phyloP scores from a whole-genome alignment of 1,140 invertebrate species.

The Brachionus calyciflorus region DNA sequence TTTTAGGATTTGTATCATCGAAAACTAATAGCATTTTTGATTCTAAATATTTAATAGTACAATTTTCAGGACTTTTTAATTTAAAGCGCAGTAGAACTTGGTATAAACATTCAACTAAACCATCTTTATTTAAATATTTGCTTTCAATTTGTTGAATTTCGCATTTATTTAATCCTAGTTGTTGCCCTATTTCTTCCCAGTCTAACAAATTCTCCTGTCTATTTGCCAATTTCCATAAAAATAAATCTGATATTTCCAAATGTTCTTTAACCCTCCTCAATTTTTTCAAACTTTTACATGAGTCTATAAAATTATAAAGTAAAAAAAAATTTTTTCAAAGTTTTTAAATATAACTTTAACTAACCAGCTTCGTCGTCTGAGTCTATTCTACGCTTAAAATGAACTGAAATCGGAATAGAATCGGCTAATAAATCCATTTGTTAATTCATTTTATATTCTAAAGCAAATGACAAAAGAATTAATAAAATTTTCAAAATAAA shows the following conservation, averaged over 20 bases:
- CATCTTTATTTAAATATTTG: slow-evolving; percentile 19
- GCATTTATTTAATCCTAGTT: not conserved
- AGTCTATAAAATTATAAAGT: not conserved
- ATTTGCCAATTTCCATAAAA: slow-evolving; percentile 1
- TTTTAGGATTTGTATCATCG: not conserved
- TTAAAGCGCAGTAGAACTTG: slow-evolving; percentile 10
- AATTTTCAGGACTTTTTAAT: not conserved
- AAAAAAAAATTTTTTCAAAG: not conserved
- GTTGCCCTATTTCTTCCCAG: not conserved
- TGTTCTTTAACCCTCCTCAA: not conserved
- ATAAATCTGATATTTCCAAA: not conserved
- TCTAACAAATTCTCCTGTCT: slow-evolving; percentile 6
- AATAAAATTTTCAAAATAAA: not conserved
- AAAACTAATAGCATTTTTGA: not conserved
- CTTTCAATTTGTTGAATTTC: slow-evolving; percentile 34
- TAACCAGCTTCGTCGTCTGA: not conserved
- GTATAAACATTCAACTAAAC: slow-evolving; percentile 37
- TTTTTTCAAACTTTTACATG: not conserved
- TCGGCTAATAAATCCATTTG: not conserved
- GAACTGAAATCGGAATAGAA: not conserved
- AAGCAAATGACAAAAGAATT: too few species aligned
- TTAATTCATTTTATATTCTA: slow-evolving; percentile 10
- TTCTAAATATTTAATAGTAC: not conserved
- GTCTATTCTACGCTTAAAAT: not conserved
- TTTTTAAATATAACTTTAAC: not conserved